A percentile compares a stretch with the other conserved stretches of the same genome.
Evolutionary conservation across 2,113 vertebrate genomes (phyloP).

Genomic region (Rhinoderma darwinii): DNA sequence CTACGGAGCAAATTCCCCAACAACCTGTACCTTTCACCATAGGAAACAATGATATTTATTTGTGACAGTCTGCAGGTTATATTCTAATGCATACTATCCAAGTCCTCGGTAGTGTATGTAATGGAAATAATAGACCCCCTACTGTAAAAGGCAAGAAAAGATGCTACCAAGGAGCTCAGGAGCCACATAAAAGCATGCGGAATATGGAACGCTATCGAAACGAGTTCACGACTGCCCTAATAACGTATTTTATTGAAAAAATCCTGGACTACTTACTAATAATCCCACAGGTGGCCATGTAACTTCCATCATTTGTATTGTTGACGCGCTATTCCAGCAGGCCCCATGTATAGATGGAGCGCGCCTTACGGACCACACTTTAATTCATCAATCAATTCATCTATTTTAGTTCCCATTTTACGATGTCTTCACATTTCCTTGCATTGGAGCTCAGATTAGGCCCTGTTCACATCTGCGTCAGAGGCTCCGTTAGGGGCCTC

Average conservation of each 20-base stretch:
- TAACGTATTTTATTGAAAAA: no score
- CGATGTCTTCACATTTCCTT: neutral
- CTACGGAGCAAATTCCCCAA: conserved; percentile 4
- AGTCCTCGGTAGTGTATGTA: neutral
- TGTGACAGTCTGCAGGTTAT: neutral
- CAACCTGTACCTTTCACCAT: conserved; percentile 1
- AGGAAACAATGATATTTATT: conserved; percentile 35
- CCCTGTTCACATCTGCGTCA: no score
- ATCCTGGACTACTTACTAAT: neutral
- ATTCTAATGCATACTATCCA: neutral
- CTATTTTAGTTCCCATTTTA: neutral
- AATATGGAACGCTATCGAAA: neutral
- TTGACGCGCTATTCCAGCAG: neutral
- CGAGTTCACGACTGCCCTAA: neutral
- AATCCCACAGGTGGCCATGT: neutral
- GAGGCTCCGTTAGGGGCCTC: no score
- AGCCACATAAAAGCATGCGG: neutral
- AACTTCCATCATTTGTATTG: neutral
- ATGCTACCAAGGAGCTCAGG: neutral
- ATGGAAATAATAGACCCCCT: neutral
- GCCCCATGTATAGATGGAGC: neutral
- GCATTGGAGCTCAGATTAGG: no score
- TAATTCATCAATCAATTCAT: neutral
- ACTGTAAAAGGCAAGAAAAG: neutral
- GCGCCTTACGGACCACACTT: neutral